These are phyloP conservation scores for Mus musculus DNA, from an alignment of 2,113 vertebrate species.

Conservation along the genomic window DNA sequence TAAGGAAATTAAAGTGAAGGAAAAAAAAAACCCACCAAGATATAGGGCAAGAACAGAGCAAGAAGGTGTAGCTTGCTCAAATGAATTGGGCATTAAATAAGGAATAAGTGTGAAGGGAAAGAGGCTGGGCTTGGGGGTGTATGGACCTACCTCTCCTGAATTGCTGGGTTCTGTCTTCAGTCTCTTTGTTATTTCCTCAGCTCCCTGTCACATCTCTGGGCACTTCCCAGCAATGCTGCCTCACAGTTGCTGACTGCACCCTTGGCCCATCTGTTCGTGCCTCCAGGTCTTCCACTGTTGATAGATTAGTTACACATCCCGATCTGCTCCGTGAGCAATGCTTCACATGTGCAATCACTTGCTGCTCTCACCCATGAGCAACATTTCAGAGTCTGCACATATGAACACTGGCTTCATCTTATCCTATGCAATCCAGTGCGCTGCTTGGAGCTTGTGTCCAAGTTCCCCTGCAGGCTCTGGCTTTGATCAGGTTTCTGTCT, in stretches of 20 bases:
- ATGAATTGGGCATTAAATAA: background rate
- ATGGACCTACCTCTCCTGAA: background rate
- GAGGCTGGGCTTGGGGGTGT: too few relatives aligned
- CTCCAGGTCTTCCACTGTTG: background rate
- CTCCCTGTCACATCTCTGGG: background rate
- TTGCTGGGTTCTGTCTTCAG: background rate
- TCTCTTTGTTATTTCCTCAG: background rate
- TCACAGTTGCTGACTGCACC: background rate
- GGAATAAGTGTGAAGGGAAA: background rate
- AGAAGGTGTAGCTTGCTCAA: background rate
- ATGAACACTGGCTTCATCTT: background rate
- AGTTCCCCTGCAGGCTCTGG: background rate
- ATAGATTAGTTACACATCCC: background rate
- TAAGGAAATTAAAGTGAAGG: background rate
- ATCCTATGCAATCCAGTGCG: background rate
- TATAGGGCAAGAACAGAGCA: too few relatives aligned
- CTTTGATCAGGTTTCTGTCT: background rate
- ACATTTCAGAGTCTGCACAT: too few relatives aligned
- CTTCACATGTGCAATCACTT: too few relatives aligned
- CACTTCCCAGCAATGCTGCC: background rate
- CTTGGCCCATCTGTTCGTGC: background rate
- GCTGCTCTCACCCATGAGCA: background rate
- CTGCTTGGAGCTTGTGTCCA: background rate
- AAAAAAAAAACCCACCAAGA: background rate
- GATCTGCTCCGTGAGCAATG: too few relatives aligned